Evolutionary conservation across 2,888 invertebrate genomes (phyloP), one percentile per base, ranked within the genome.

Genomic region (Melinaea marsaeus): DNA sequence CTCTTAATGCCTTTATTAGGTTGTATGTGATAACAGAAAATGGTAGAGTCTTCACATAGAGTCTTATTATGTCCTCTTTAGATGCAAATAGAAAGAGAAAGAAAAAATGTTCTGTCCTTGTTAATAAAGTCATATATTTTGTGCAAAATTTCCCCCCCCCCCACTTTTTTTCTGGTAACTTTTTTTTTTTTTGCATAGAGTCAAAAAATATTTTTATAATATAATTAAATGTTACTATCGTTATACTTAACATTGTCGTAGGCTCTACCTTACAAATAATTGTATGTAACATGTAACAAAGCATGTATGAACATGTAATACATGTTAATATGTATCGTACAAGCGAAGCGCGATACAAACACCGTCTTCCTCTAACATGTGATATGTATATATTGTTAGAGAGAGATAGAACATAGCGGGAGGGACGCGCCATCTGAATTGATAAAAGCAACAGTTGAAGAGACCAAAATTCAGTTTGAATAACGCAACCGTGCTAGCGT

Each of bases 401-500:
- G 76, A 72, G 88, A 85, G 88, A 89, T 69, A 70, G 74, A 68
- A 33, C 62, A 55, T 55, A 51, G 64, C 66, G 84, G 85, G 84
- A 85, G 85, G 86, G 86, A 82, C 81, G 72, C 77, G 63, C 69
- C 77, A 78, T 72, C 73, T 80, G 86, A 88, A 85, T 85, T 90
- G 86, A 90, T 90, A 90, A 88, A 90, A 90, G 85, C 90, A 85
- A 89, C 88, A 82, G 86, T 84, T 83, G 83, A 80, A 82, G 84
- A 79, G 75, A 79, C 84, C 78, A 85, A 86, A 87, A 86, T 83
- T 90, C 86, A 90, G 90, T 90, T 84, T 76, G 83, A 72, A 80
- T 81, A 79, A 80, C 80, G 83, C 79, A 82, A 70, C 76, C 76
- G 79, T 82, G 73, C 79, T 72, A 76, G 79, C 69, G 77, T 76